Evolutionary conservation across 2,888 invertebrate genomes (phyloP).

Genomic region (Schrankia costaestrigalis): DNA sequence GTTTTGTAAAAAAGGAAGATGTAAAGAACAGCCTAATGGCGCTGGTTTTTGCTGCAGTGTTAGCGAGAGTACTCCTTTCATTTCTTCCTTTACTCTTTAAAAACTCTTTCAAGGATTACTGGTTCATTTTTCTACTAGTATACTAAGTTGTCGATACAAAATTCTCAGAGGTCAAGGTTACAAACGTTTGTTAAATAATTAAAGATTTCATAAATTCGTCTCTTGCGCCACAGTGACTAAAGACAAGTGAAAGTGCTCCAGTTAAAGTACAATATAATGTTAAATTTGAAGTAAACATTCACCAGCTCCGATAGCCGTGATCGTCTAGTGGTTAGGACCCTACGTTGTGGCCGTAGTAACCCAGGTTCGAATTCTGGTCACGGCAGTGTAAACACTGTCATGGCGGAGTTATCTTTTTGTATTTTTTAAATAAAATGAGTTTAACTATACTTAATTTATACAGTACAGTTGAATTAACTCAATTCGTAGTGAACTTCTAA

Average conservation of each 20-base stretch:
- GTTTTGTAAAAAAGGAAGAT: too few relatives aligned
- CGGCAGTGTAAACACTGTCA: conserved; percentile 48
- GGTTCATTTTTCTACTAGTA: too few relatives aligned
- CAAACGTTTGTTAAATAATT: too few relatives aligned
- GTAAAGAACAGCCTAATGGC: background rate
- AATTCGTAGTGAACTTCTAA: background rate
- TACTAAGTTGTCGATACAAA: too few relatives aligned
- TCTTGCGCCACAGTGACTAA: too few relatives aligned
- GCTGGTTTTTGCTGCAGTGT: background rate
- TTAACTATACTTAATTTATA: background rate
- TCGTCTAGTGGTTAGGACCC: conserved; percentile 83
- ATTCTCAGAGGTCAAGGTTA: too few relatives aligned
- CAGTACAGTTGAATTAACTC: background rate
- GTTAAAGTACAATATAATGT: too few relatives aligned
- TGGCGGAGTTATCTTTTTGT: conserved; percentile 33
- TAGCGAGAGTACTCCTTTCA: background rate
- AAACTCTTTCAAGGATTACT: too few relatives aligned
- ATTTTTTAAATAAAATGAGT: background rate
- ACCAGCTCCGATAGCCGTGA: conserved; percentile 46
- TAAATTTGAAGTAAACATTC: conserved; percentile 3
- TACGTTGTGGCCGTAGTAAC: conserved; percentile 89
- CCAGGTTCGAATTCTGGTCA: conserved; percentile 86
- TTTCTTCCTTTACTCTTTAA: too few relatives aligned
- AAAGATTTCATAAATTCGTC: too few relatives aligned
- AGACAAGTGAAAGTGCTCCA: too few relatives aligned